Percentiles rank a stretch among this genome's conserved stretches.
Conservation (phyloP, 2,888 invertebrate species). For the Polydrusus pterygomalis region DNA sequence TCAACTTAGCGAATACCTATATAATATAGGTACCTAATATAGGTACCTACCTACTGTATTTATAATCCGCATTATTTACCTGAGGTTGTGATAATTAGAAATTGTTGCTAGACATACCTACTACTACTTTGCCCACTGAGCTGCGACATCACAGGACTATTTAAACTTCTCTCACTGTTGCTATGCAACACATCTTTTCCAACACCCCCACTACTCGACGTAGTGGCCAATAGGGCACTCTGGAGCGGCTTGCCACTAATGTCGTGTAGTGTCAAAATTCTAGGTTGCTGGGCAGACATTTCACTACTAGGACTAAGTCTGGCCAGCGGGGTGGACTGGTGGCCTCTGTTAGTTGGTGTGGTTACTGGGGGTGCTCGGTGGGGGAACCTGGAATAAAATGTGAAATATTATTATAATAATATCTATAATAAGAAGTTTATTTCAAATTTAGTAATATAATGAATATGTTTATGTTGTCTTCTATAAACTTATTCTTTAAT, state of each 20-base stretch:
- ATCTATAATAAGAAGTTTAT: no score
- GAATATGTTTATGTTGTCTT: no score
- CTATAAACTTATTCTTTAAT: no score
- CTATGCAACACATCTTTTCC: constrained; percentile 89
- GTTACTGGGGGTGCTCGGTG: constrained; percentile 83
- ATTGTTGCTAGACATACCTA: constrained; percentile 75
- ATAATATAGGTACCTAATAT: no score
- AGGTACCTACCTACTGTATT: not conserved
- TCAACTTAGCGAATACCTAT: no score
- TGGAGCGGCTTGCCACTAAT: constrained; percentile 95
- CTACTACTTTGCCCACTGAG: constrained; percentile 87
- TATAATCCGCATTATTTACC: no score
- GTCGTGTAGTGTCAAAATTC: constrained; percentile 94
- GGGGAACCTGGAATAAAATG: constrained; percentile 49
- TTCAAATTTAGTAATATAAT: no score
- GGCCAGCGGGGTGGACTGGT: constrained; percentile 93
- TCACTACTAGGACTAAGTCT: constrained; percentile 94
- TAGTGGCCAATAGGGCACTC: constrained; percentile 90
- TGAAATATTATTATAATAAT: not conserved
- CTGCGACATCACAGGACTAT: constrained; percentile 95
- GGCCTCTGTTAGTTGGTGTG: constrained; percentile 74
- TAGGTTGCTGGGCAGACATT: constrained; percentile 91
- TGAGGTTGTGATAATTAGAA: not conserved
- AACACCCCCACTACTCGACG: constrained; percentile 90
- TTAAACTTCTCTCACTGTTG: constrained; percentile 92